Percentiles rank a stretch among this genome's conserved stretches.
These are phyloP conservation scores for Venustaconcha ellipsiformis DNA, from an alignment of 1,140 invertebrate species.

Conservation along the genomic window DNA sequence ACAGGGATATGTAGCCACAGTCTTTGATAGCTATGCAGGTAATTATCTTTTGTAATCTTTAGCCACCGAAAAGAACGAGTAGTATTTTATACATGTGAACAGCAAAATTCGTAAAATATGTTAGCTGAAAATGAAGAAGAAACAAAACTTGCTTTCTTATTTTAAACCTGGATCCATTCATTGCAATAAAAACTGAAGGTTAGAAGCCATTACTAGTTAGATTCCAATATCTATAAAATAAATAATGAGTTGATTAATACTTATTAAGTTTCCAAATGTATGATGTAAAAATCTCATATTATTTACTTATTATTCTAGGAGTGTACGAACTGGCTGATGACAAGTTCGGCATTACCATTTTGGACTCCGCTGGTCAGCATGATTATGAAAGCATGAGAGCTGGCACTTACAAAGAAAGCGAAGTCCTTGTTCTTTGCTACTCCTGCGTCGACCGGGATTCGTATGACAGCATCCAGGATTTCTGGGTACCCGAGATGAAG, in stretches of 20 bases:
- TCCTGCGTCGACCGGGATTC: slow-evolving; percentile 98
- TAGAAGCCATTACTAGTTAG: too few relatives aligned
- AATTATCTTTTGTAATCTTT: background rate
- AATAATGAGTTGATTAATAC: too few relatives aligned
- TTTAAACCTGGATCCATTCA: too few relatives aligned
- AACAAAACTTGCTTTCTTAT: too few relatives aligned
- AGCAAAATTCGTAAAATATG: too few relatives aligned
- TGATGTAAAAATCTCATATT: too few relatives aligned
- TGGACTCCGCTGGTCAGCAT: slow-evolving; percentile 31
- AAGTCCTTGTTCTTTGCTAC: slow-evolving; percentile 99
- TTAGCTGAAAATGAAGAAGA: too few relatives aligned
- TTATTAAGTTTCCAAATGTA: too few relatives aligned
- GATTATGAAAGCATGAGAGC: slow-evolving; percentile 32
- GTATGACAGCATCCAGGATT: slow-evolving; percentile 97
- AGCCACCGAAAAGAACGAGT: too few relatives aligned
- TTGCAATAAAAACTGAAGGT: too few relatives aligned
- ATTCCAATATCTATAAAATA: too few relatives aligned
- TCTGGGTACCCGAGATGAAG: slow-evolving; percentile 75
- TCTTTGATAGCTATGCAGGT: slow-evolving; percentile 29
- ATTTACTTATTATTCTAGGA: slow-evolving; percentile 13
- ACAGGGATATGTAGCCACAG: slow-evolving; percentile 28
- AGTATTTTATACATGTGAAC: too few relatives aligned
- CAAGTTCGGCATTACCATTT: slow-evolving; percentile 27
- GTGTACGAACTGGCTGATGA: slow-evolving; percentile 22
- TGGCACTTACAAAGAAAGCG: slow-evolving; percentile 62